Evolutionary conservation across 2,797 vertebrate genomes (phyloP).

Genomic region (Aplochiton taeniatus): DNA sequence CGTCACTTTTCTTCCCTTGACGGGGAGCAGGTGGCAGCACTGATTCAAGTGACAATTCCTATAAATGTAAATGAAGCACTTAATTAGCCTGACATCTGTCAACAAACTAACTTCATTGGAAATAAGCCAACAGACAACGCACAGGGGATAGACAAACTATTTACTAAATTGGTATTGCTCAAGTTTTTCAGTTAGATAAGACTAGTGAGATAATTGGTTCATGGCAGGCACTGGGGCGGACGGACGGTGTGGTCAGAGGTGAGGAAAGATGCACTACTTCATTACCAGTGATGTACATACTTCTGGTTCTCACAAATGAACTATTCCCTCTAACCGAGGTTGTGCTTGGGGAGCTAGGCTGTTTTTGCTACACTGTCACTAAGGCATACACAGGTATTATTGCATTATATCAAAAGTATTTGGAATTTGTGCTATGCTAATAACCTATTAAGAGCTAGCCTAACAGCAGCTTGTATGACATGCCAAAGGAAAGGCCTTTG

Average conservation of each 20-base stretch:
- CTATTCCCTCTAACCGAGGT: no score
- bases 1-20: neutral
- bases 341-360: no score
- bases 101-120: slow-evolving; percentile 49
- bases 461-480: no score
- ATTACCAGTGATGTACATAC: slow-evolving; percentile 16
- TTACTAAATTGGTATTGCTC: no score
- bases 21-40: neutral
- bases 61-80: slow-evolving; percentile 47
- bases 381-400: no score
- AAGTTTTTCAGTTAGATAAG: slow-evolving; percentile 31
- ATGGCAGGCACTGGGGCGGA: slow-evolving; percentile 40
- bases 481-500: no score
- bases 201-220: slow-evolving; percentile 48
- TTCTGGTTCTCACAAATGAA: neutral
- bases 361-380: no score
- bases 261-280: slow-evolving; percentile 31
- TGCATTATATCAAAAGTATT: no score
- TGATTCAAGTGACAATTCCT: slow-evolving; percentile 32
- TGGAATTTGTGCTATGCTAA: no score
- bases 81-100: slow-evolving; percentile 65
- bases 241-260: slow-evolving; percentile 46
- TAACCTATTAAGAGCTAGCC: no score
- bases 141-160: slow-evolving; percentile 19
- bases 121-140: slow-evolving; percentile 53